Conservation (phyloP, 1,140 invertebrate species). For the Lucilia sericata region DNA sequence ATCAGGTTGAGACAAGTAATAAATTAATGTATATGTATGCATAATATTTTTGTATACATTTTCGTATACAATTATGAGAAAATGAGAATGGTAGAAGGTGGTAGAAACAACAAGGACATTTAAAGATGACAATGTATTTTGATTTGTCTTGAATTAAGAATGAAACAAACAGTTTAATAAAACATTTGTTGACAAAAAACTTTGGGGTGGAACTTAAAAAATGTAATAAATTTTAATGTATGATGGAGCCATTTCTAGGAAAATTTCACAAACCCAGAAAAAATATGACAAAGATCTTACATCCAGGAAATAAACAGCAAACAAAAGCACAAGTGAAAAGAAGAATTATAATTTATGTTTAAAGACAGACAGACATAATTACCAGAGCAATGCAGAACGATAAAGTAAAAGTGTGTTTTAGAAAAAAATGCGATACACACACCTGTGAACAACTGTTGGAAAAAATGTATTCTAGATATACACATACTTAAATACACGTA, state of each 20-base stretch:
- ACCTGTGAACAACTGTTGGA: conserved; percentile 18
- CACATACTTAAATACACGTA: background rate
- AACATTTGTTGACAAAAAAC: background rate
- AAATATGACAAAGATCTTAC: conserved; percentile 16
- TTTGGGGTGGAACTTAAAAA: background rate
- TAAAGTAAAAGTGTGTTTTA: background rate
- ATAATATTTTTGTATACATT: too few species aligned
- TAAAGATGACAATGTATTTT: conserved; percentile 21
- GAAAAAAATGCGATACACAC: background rate
- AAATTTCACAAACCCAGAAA: background rate
- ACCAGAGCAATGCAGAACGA: conserved; percentile 7
- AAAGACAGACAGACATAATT: conserved; percentile 35
- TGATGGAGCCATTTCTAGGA: conserved; percentile 30
- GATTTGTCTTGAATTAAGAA: conserved; percentile 7
- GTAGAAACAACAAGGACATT: background rate
- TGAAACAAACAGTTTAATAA: conserved; percentile 19
- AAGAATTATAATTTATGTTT: conserved; percentile 41
- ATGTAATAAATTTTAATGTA: conserved; percentile 35
- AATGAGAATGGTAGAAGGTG: background rate
- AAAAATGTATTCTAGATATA: background rate
- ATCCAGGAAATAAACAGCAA: background rate
- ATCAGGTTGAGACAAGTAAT: conserved; percentile 32
- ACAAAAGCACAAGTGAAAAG: conserved; percentile 9
- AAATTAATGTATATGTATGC: background rate
- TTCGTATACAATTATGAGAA: background rate